Base-by-base conservation (phyloP, 2,888 invertebrate genomes). In the Incurvaria masculella region DNA sequence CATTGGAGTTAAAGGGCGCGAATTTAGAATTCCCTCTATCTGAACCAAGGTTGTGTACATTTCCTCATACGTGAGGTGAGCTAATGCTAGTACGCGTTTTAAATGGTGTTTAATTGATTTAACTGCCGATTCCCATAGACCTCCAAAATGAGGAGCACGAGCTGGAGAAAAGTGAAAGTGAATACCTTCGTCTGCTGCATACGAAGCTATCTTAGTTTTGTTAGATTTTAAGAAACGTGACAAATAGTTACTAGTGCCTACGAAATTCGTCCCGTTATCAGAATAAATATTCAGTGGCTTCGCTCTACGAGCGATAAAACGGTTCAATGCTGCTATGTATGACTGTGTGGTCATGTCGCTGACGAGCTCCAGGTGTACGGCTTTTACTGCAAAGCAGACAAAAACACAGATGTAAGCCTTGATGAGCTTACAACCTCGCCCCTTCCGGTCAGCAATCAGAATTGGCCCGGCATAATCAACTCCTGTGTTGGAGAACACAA, bases 391-490 rank as follows among this genome's bases (percentile, higher is more conserved):
- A 26, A 53, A 33, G 44, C 53, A 57, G 19, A 56, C 55, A 47
- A 56, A 59, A 20, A 56, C 49, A 39, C 51, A 52, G 4, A 58
- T 45, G 21, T 53, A 57, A 10, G 52, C 52, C 43, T 58, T 56
- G 2, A 51, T 51, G 1, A 56, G 44, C 10, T 51, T 53, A 43
- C 49, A 56, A 2, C 54, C 52, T 23, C 56, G 43, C 10, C 56
- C 54, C 40, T 54, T 52, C 14, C 49, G 46, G 41, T 55, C 52
- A 10, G 47, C 49, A 20, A 55, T 55, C 44, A 54, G 18, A 21
- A 57, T 45, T 42, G 56, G 57, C 6, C 56, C 55, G 6, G 57
- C 55, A 39, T 55, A 53, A 45, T 55, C 53, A 20, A 52, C 49
- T 8, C 50, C 52, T n/a, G 53, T 53, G 21, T 54, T 51, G 0